phyloP scores from a whole-genome alignment of 2,113 vertebrate species.

The Xenopus borealis region DNA sequence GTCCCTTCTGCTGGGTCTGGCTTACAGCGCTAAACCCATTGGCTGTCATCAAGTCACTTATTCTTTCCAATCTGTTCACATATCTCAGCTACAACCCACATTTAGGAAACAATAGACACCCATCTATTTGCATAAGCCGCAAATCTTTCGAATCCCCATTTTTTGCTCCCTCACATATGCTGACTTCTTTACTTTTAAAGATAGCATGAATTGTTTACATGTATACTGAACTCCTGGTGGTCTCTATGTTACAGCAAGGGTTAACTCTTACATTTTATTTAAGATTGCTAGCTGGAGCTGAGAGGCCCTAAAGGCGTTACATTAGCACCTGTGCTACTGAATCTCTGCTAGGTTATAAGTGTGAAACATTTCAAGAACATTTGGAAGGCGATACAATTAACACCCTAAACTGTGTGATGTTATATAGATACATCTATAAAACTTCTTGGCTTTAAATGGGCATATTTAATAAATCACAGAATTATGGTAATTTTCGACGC shows the following conservation, averaged over 20 bases:
- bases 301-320: background rate
- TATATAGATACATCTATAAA: slow-evolving; percentile 6
- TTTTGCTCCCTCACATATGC: slow-evolving; percentile 12
- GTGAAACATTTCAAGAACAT: slow-evolving; percentile 31
- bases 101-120: slow-evolving; percentile 31
- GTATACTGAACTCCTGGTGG: background rate
- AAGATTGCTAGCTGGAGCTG: background rate
- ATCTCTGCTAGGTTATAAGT: slow-evolving; percentile 1
- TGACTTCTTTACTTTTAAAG: slow-evolving; percentile 39
- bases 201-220: slow-evolving; percentile 55
- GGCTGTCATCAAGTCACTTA: slow-evolving; percentile 41
- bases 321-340: slow-evolving; percentile 20
- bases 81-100: slow-evolving; percentile 7
- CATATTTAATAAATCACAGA: background rate
- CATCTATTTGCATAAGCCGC: slow-evolving; percentile 20
- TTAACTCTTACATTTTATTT: slow-evolving; percentile 16
- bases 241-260: background rate
- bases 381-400: slow-evolving; percentile 34
- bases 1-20: slow-evolving; percentile 39
- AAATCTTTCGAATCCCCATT: slow-evolving; percentile 28
- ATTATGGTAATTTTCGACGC: too few relatives aligned
- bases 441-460: background rate
- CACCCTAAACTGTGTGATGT: slow-evolving; percentile 1
- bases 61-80: slow-evolving; percentile 24
- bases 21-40: slow-evolving; percentile 36